These are phyloP conservation scores for Cochlearius cochlearius DNA, from an alignment of 2,113 vertebrate species.

Conservation along the genomic window DNA sequence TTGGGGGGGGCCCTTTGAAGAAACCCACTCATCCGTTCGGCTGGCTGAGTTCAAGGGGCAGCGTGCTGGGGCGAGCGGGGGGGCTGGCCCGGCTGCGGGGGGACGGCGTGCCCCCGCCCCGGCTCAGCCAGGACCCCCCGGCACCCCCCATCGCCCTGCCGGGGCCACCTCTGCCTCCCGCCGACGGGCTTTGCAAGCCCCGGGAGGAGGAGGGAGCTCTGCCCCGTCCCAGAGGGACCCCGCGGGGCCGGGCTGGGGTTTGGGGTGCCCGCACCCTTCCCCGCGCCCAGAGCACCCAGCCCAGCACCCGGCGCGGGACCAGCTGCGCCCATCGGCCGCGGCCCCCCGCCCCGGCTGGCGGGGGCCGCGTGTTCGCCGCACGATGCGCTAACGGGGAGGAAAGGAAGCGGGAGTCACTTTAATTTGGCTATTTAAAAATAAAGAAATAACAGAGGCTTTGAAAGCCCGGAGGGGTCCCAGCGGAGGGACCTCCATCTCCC, in stretches of 20 bases:
- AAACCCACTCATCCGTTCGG: background rate
- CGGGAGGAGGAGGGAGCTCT: background rate
- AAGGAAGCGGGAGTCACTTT: conserved; percentile 55
- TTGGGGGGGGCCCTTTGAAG: background rate
- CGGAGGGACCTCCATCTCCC: conserved; percentile 61
- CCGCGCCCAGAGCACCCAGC: background rate
- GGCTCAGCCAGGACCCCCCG: background rate
- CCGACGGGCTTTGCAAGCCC: rapidly evolving
- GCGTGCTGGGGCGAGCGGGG: background rate
- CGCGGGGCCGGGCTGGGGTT: background rate
- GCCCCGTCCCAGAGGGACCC: background rate
- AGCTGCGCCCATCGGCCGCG: rapidly evolving
- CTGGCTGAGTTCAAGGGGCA: conserved; percentile 9
- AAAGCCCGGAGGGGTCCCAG: conserved; percentile 71
- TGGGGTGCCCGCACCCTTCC: background rate
- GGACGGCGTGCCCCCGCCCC: rapidly evolving
- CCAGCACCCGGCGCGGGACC: rapidly evolving
- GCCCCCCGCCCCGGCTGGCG: background rate
- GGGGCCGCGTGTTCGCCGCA: background rate
- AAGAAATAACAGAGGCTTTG: conserved; percentile 67
- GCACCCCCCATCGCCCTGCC: background rate
- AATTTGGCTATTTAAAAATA: conserved; percentile 75
- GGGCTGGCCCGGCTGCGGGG: background rate
- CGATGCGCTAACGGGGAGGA: background rate
- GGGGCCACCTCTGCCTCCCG: background rate